Evolutionary conservation across 2,888 invertebrate genomes (phyloP), one percentile per base, ranked within the genome.

Genomic region (Trichogramma evanescens): DNA sequence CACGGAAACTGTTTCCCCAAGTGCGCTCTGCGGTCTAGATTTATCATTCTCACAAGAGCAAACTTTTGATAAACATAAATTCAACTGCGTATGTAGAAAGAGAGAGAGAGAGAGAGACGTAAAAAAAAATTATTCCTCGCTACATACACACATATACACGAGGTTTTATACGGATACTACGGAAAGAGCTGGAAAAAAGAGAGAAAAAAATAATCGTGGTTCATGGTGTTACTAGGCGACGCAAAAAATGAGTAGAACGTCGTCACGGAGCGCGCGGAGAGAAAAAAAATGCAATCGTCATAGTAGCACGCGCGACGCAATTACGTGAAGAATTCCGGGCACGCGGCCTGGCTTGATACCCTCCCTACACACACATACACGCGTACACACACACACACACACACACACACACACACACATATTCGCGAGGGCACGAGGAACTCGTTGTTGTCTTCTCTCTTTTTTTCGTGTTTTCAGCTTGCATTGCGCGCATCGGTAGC

Each of bases 301-400:
- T 68, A 69, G 26, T 13, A 69, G 69, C 68, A 69, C 67, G 46
- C 50, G 70, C 71, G 69, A 72, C 73, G 73, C 74, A 74, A 76
- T 76, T 76, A 76, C 75, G 65, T 64, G 65, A 69, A 69, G 75
- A 76, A 76, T 76, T 71, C 72, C 60, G 69, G 70, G 74, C 73
- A 74, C 70, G 75, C 72, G 66, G 68, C 58, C 38, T 26, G 68
- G 68, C 71, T 72, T 48, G 48, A 10, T 48, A 48, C 10, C 10
- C 48, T 13, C 10, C 48, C 6, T 13, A 13, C 48, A 48, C 10
- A 48, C 13, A 13, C 48, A 6, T 3, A 10, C 6, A 45, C 5
- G n/a, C n/a, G 13, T 13, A 46, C 3, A 46, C 10, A 13, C 46
- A 13, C 10, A 10, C n/a, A 4, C 45, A 8, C 46, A 10, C 13